Evolutionary conservation across 2,797 vertebrate species (phyloP).

Genomic region (Peromyscus nudipes): DNA sequence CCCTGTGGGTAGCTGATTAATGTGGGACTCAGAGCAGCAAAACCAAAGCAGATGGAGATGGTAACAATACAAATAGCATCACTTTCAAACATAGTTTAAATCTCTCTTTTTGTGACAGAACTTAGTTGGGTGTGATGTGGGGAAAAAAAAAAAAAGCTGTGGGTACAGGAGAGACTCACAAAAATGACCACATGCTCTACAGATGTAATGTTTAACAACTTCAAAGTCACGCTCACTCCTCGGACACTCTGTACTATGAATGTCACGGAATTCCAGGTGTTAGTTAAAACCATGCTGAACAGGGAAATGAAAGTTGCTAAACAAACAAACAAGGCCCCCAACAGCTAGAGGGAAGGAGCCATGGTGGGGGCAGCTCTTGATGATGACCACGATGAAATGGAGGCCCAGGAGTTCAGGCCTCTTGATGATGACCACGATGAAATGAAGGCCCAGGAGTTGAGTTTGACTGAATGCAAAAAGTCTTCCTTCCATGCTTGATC

Average conservation of each 20-base stretch:
- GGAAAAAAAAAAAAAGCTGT: constrained; percentile 58
- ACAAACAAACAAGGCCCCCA: constrained; percentile 49
- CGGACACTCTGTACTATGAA: constrained; percentile 36
- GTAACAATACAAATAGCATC: constrained; percentile 33
- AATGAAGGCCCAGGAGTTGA: constrained; percentile 46
- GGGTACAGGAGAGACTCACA: not conserved
- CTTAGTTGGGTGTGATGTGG: constrained; percentile 42
- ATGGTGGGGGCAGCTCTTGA: constrained; percentile 42
- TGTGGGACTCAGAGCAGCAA: constrained; percentile 10
- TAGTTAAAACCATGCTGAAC: constrained; percentile 57
- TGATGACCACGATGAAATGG: too few species aligned
- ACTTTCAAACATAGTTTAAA: constrained; percentile 36
- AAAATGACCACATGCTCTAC: constrained; percentile 58
- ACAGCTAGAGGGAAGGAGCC: constrained; percentile 10
- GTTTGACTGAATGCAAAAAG: constrained; percentile 50
- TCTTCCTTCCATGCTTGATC: constrained; percentile 62
- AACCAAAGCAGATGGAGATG: constrained; percentile 45
- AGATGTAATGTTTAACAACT: constrained; percentile 74
- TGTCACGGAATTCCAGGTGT: constrained; percentile 27
- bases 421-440: constrained; percentile 19
- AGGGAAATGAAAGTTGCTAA: constrained; percentile 68
- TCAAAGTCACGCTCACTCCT: constrained; percentile 61
- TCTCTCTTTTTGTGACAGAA: constrained; percentile 39
- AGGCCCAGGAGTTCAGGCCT: too few species aligned
- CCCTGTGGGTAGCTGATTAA: constrained; percentile 54